A percentile compares a stretch with the other conserved stretches of the same genome.
phyloP scores from a whole-genome alignment of 1,140 invertebrate genomes.

The Pseudoatta argentina region DNA sequence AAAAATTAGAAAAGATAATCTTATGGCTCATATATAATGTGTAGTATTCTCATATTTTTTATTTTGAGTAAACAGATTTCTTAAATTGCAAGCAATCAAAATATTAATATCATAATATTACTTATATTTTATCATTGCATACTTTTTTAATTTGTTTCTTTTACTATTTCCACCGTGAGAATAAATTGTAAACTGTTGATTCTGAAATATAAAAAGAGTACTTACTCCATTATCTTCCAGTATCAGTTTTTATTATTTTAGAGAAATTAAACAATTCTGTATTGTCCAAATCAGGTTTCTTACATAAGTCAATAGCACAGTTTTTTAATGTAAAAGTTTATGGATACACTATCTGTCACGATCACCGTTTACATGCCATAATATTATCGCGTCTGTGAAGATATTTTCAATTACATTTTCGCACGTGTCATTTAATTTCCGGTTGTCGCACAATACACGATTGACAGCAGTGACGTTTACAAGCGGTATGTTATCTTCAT shows the following conservation, averaged over 20 bases:
- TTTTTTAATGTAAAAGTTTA: not conserved
- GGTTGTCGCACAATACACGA: not conserved
- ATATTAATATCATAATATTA: not conserved
- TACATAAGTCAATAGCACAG: not conserved
- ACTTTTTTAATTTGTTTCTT: not conserved
- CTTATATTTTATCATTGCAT: slow-evolving; percentile 5
- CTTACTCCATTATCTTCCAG: not conserved
- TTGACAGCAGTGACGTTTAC: not conserved
- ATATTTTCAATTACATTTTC: slow-evolving; percentile 33
- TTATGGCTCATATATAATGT: not conserved
- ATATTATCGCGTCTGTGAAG: not conserved
- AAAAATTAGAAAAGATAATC: not conserved
- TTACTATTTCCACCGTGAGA: not conserved
- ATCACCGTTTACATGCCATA: not conserved
- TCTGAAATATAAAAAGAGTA: slow-evolving; percentile 3
- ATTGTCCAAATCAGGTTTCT: not conserved
- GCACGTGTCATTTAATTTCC: slow-evolving; percentile 40
- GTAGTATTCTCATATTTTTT: not conserved
- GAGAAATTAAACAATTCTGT: not conserved
- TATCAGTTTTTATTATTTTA: not conserved
- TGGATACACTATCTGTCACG: not conserved
- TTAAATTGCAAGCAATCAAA: not conserved
- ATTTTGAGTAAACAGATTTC: not conserved
- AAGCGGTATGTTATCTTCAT: not conserved
- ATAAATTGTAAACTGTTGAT: not conserved